These are phyloP conservation scores for Chesias legatella DNA, from an alignment of 2,888 invertebrate species.

Conservation along the genomic window DNA sequence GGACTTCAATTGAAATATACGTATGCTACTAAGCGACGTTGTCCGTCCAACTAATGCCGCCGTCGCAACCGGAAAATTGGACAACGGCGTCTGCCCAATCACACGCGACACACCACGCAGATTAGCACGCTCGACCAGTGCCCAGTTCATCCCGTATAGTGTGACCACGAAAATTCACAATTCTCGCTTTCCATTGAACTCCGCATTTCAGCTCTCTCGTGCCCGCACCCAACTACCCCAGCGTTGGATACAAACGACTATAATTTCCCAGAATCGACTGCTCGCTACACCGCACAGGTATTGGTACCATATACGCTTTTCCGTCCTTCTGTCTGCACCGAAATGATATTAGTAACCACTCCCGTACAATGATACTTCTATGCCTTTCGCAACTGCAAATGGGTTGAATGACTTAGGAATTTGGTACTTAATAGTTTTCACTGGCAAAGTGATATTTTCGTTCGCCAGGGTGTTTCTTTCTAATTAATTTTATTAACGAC, in stretches of 20 bases:
- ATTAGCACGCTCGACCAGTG: slow-evolving; percentile 72
- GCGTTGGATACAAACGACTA: slow-evolving; percentile 50
- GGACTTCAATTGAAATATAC: slow-evolving; percentile 46
- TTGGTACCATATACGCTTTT: slow-evolving; percentile 58
- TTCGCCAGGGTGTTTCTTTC: too few relatives aligned
- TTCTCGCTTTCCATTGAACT: slow-evolving; percentile 61
- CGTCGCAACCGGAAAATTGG: slow-evolving; percentile 75
- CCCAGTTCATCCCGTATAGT: slow-evolving; percentile 50
- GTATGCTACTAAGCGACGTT: slow-evolving; percentile 57
- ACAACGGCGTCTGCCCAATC: slow-evolving; percentile 75
- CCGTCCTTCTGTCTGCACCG: slow-evolving; percentile 56
- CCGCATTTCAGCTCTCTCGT: slow-evolving; percentile 36
- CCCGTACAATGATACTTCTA: slow-evolving; percentile 43
- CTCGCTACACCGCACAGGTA: slow-evolving; percentile 44
- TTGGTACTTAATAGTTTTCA: too few relatives aligned
- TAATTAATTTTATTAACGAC: too few relatives aligned
- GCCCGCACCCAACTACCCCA: slow-evolving; percentile 42
- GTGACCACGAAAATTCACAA: slow-evolving; percentile 55
- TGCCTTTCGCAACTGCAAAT: slow-evolving; percentile 26
- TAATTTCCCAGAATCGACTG: slow-evolving; percentile 42
- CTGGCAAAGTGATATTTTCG: too few relatives aligned
- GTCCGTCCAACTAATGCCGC: slow-evolving; percentile 66
- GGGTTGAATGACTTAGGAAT: too few relatives aligned
- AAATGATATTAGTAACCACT: slow-evolving; percentile 58
- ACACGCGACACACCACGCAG: slow-evolving; percentile 77